Conservation (phyloP, 2,888 invertebrate species). For the Callyntrura sp. region DNA sequence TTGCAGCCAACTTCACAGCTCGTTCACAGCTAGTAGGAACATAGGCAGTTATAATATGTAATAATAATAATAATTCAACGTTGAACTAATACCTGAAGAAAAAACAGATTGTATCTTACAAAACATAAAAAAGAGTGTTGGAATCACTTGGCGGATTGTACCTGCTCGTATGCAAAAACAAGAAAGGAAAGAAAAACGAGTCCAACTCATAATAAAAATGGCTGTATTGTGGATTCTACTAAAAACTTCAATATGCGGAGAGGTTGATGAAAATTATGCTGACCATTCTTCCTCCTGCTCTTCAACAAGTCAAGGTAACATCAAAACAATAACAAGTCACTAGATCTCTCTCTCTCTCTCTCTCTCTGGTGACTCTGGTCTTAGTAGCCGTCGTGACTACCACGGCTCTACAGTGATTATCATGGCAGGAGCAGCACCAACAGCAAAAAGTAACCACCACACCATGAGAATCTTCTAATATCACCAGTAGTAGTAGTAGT, state of each 20-base stretch:
- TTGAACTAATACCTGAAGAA: neutral
- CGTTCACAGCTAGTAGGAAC: neutral
- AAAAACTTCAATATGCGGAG: neutral
- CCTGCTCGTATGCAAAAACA: slow-evolving; percentile 1
- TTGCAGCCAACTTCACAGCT: slow-evolving; percentile 15
- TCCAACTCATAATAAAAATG: slow-evolving; percentile 26
- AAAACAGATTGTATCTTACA: slow-evolving; percentile 5
- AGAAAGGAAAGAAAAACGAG: neutral
- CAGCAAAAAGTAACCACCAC: neutral
- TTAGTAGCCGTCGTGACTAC: slow-evolving; percentile 29
- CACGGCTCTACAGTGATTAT: neutral
- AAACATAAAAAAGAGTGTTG: neutral
- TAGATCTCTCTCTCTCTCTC: slow-evolving; percentile 11
- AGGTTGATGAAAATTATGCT: neutral
- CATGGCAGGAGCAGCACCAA: neutral
- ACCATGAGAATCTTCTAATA: slow-evolving; percentile 18
- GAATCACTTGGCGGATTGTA: slow-evolving; percentile 22
- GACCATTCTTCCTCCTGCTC: slow-evolving; percentile 36
- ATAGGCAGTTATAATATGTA: neutral
- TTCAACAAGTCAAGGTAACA: neutral
- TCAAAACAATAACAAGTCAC: slow-evolving; percentile 8
- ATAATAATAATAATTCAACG: neutral
- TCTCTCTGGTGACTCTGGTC: neutral
- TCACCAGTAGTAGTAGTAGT: slow-evolving; percentile 6
- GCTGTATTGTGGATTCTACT: neutral